Evolutionary conservation across 2,888 invertebrate species (phyloP).

Genomic region (Tachina lurida): DNA sequence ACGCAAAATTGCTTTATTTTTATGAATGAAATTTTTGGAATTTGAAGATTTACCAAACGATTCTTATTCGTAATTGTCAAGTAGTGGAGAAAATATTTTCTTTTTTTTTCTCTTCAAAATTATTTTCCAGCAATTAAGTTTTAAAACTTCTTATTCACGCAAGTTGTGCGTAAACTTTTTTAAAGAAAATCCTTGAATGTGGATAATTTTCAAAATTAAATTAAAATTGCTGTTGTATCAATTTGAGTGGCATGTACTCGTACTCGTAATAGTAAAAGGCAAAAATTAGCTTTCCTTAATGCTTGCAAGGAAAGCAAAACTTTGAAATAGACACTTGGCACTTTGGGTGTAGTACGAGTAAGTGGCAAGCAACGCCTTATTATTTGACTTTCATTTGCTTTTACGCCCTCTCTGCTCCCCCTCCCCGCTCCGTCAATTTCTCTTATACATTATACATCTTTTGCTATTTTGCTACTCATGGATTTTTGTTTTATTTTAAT

Average conservation of each 20-base stretch:
- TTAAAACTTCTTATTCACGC: conserved; percentile 16
- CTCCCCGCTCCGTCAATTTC: not conserved
- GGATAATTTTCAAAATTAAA: conserved; percentile 30
- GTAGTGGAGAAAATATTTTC: not conserved
- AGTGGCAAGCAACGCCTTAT: conserved; percentile 35
- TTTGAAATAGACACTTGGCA: conserved; percentile 20
- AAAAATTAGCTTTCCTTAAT: conserved; percentile 64
- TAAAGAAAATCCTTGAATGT: conserved; percentile 18
- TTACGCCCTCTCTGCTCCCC: not conserved
- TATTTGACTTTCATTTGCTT: not conserved
- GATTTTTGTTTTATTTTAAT: not conserved
- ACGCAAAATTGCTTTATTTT: conserved; percentile 81
- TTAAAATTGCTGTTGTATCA: conserved; percentile 46
- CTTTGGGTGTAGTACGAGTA: conserved; percentile 20
- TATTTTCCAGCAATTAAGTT: conserved; percentile 34
- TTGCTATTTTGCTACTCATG: conserved; percentile 10
- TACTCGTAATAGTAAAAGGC: not conserved
- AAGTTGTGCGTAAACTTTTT: not conserved
- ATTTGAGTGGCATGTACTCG: conserved; percentile 55
- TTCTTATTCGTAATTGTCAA: not conserved
- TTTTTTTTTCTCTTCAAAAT: not conserved
- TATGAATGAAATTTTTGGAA: conserved; percentile 11
- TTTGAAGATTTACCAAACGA: conserved; percentile 22
- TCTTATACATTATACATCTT: not conserved
- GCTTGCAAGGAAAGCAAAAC: conserved; percentile 23